Evolutionary conservation across 2,888 invertebrate genomes (phyloP).

Genomic region (Papilio demoleus): DNA sequence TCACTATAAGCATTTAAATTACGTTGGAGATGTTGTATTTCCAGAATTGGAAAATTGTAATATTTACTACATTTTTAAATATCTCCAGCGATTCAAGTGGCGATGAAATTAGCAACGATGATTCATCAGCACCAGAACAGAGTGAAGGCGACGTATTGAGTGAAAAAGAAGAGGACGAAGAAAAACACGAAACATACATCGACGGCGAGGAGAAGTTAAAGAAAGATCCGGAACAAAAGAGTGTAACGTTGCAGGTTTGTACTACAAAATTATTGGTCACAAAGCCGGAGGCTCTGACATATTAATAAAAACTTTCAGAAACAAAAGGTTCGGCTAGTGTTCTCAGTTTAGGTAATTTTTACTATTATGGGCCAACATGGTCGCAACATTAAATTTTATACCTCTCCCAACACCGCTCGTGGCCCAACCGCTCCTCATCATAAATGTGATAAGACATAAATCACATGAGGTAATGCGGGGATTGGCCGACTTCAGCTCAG

Average conservation of each 20-base stretch:
- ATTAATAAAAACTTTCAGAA: too few species aligned
- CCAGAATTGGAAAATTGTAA: background rate
- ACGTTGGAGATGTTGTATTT: background rate
- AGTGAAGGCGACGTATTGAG: slow-evolving; percentile 62
- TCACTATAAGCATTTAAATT: slow-evolving; percentile 36
- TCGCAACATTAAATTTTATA: too few species aligned
- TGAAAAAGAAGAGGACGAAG: slow-evolving; percentile 57
- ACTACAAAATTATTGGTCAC: background rate
- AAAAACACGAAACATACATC: slow-evolving; percentile 64
- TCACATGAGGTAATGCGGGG: too few species aligned
- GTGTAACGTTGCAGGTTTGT: slow-evolving; percentile 70
- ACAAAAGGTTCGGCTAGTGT: too few species aligned
- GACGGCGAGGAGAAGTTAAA: slow-evolving; percentile 62
- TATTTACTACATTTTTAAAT: background rate
- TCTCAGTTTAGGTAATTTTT: too few species aligned
- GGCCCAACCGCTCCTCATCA: too few species aligned
- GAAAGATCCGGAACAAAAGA: slow-evolving; percentile 63
- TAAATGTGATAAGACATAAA: too few species aligned
- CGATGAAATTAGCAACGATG: slow-evolving; percentile 71
- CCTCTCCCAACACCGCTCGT: too few species aligned
- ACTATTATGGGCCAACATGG: too few species aligned
- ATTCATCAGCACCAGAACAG: slow-evolving; percentile 72
- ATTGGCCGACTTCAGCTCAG: too few species aligned
- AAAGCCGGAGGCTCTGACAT: background rate
- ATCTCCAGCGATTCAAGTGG: slow-evolving; percentile 71